Conservation (phyloP, 2,113 vertebrate genomes). For the Dipodomys stephensi region DNA sequence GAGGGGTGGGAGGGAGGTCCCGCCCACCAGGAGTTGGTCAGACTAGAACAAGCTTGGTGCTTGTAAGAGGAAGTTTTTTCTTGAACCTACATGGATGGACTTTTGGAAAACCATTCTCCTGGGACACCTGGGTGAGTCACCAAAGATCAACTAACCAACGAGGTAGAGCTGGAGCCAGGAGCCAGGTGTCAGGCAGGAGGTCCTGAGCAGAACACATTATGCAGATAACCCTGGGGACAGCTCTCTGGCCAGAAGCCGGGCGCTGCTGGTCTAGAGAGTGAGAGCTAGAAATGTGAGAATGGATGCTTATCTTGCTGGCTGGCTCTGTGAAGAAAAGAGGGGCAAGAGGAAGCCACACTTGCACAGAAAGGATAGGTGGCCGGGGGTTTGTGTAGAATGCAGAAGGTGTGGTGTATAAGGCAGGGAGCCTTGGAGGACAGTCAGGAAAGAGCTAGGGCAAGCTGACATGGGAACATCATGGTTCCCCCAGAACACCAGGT, state of each 20-base stretch:
- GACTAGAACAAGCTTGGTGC: not conserved
- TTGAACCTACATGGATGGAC: not conserved
- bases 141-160: not conserved
- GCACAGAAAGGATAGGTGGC: not conserved
- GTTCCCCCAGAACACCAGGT: not conserved
- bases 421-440: not conserved
- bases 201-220: not conserved
- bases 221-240: not conserved
- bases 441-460: not conserved
- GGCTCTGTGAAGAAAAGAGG: not conserved
- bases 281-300: not conserved
- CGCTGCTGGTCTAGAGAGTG: not conserved
- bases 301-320: not conserved
- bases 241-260: not conserved
- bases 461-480: not conserved
- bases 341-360: not conserved
- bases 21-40: not conserved
- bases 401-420: not conserved
- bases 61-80: slow-evolving; percentile 29
- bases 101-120: slow-evolving; percentile 24
- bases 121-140: slow-evolving; percentile 33
- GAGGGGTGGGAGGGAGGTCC: too few relatives aligned
- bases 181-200: not conserved
- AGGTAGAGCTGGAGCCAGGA: not conserved
- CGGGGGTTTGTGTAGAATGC: too few relatives aligned